A percentile compares a stretch with the other conserved stretches of the same genome.
These are phyloP conservation scores for Perccottus glenii DNA, from an alignment of 2,113 vertebrate genomes.

Conservation along the genomic window DNA sequence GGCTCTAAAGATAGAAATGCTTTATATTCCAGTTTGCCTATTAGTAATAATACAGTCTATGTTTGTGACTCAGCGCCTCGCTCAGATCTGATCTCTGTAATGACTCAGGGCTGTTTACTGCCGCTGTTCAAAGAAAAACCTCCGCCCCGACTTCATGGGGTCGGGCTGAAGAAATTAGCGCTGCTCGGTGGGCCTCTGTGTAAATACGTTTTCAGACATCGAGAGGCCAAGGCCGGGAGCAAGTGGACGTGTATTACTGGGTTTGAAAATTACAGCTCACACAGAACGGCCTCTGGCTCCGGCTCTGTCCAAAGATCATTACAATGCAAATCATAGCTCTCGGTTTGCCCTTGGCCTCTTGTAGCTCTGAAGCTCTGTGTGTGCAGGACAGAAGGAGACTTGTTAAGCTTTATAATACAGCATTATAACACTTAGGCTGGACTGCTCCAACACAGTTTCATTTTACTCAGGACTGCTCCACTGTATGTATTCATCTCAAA, in stretches of 20 bases:
- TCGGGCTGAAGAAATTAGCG: slow-evolving; percentile 10
- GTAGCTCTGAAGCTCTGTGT: no score
- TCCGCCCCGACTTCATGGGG: not conserved
- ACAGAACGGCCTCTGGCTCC: not conserved
- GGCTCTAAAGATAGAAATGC: not conserved
- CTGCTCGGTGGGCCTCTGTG: slow-evolving; percentile 15
- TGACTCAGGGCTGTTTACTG: slow-evolving; percentile 27
- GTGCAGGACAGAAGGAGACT: not conserved
- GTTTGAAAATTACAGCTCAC: slow-evolving; percentile 34
- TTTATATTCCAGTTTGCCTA: not conserved
- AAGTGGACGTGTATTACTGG: slow-evolving; percentile 16
- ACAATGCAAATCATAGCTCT: slow-evolving; percentile 2
- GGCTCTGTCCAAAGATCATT: not conserved
- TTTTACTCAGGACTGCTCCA: no score
- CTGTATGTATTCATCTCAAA: no score
- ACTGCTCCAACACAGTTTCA: no score
- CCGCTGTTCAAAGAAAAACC: slow-evolving; percentile 15
- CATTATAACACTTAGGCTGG: not conserved
- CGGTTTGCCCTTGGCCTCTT: not conserved
- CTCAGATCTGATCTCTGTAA: not conserved
- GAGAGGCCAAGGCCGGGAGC: not conserved
- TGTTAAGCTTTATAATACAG: not conserved
- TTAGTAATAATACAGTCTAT: not conserved
- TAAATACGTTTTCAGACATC: slow-evolving; percentile 11
- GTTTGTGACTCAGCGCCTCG: slow-evolving; percentile 17